Evolutionary conservation across 2,797 vertebrate genomes (phyloP).

Genomic region (Alectoris magna): DNA sequence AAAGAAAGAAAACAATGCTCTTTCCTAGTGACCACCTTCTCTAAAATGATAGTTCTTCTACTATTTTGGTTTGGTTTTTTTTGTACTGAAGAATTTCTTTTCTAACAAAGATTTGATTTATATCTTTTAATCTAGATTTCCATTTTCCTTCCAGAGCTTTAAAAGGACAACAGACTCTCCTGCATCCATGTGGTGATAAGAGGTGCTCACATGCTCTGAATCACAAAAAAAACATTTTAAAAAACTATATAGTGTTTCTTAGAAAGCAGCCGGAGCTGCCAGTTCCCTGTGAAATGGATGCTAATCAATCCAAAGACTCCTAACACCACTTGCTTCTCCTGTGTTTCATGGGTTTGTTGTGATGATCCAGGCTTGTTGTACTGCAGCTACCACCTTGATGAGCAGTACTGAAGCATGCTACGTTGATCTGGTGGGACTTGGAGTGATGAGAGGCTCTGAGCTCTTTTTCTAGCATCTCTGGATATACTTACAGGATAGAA

Average conservation of each 20-base stretch:
- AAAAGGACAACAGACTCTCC: background rate
- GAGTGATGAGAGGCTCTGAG: background rate
- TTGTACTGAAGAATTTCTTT: background rate
- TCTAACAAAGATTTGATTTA: slow-evolving; percentile 4
- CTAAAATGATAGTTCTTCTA: background rate
- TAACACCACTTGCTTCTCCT: background rate
- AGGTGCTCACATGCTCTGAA: background rate
- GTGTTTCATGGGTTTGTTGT: background rate
- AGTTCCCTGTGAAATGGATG: background rate
- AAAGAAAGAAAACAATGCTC: slow-evolving; percentile 2
- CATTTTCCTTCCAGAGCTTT: background rate
- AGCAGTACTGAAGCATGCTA: background rate
- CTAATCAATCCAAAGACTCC: background rate
- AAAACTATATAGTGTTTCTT: background rate
- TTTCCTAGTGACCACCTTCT: background rate
- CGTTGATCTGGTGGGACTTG: background rate
- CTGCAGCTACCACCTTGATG: background rate
- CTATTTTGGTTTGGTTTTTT: background rate
- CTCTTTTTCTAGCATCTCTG: background rate
- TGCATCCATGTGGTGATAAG: background rate
- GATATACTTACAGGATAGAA: background rate
- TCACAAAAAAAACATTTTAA: background rate
- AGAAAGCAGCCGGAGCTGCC: background rate
- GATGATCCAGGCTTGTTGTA: background rate
- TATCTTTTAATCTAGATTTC: background rate